These are phyloP conservation scores for Drosophila nasuta DNA, from an alignment of 1,140 invertebrate species.

Conservation along the genomic window DNA sequence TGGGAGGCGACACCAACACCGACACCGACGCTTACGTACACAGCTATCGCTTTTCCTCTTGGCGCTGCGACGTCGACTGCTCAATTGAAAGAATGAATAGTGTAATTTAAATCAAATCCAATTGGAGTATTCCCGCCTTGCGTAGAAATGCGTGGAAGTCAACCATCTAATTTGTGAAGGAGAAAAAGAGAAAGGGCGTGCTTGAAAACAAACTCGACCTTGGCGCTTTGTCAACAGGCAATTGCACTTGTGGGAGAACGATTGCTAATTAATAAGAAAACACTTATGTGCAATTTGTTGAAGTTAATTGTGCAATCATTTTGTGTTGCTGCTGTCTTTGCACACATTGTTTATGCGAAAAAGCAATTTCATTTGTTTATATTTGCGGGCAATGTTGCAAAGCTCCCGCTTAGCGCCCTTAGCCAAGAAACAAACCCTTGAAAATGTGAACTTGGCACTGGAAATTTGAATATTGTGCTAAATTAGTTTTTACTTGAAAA, in stretches of 20 bases:
- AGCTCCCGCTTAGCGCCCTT: constrained; percentile 16
- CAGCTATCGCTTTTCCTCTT: constrained; percentile 71
- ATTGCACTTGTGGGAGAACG: neutral
- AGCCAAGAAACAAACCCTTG: constrained; percentile 48
- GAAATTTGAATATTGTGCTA: too few species aligned
- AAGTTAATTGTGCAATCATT: constrained; percentile 1
- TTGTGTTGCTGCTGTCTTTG: constrained; percentile 19
- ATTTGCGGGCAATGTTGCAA: constrained; percentile 43
- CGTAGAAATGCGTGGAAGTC: constrained; percentile 24
- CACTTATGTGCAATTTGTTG: neutral
- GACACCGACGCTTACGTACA: neutral
- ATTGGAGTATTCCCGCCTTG: constrained; percentile 34
- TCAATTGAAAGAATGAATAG: constrained; percentile 47
- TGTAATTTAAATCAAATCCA: constrained; percentile 61
- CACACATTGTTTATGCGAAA: neutral
- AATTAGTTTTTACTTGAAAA: too few species aligned
- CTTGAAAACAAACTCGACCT: constrained; percentile 33
- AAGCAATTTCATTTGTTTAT: constrained; percentile 43
- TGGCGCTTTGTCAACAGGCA: constrained; percentile 2
- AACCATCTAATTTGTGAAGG: neutral
- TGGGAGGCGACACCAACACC: constrained; percentile 1
- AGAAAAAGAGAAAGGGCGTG: neutral
- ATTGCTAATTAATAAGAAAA: constrained; percentile 12
- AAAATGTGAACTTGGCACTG: too few species aligned
- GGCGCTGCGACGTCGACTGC: constrained; percentile 39